Percentiles rank a stretch among this genome's conserved stretches.
Evolutionary conservation across 2,113 vertebrate genomes (phyloP).

Genomic region (Cyanoderma ruficeps): DNA sequence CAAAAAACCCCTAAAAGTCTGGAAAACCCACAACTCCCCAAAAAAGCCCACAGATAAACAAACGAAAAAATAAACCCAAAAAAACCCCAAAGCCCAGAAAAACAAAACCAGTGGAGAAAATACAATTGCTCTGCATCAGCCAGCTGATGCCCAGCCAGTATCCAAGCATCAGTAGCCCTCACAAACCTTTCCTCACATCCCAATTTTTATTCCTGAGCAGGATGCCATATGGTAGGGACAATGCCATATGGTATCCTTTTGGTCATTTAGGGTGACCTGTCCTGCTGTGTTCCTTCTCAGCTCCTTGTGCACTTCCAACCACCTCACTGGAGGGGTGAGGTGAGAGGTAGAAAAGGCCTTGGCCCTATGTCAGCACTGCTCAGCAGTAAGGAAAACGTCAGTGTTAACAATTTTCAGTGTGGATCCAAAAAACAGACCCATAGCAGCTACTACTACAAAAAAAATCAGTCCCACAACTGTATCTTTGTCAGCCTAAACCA

Average conservation of each 20-base stretch:
- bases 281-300: not conserved
- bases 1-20: not conserved
- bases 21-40: not conserved
- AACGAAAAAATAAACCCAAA: too few relatives aligned
- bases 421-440: accelerated
- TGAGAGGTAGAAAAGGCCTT: not conserved
- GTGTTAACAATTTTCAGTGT: not conserved
- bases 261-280: not conserved
- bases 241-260: not conserved
- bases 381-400: not conserved
- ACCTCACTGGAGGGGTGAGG: accelerated
- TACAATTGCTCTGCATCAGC: accelerated
- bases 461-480: not conserved
- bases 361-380: not conserved
- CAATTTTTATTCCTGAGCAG: not conserved
- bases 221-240: accelerated
- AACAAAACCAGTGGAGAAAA: not conserved
- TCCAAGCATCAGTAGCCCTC: not conserved
- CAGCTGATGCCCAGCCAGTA: not conserved
- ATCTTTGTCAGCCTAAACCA: not conserved
- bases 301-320: not conserved
- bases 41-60: too few relatives aligned
- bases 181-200: not conserved
- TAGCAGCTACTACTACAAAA: not conserved
- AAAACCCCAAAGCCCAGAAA: not conserved